Conservation (phyloP, 1,140 invertebrate genomes). For the Chelonus insularis region DNA sequence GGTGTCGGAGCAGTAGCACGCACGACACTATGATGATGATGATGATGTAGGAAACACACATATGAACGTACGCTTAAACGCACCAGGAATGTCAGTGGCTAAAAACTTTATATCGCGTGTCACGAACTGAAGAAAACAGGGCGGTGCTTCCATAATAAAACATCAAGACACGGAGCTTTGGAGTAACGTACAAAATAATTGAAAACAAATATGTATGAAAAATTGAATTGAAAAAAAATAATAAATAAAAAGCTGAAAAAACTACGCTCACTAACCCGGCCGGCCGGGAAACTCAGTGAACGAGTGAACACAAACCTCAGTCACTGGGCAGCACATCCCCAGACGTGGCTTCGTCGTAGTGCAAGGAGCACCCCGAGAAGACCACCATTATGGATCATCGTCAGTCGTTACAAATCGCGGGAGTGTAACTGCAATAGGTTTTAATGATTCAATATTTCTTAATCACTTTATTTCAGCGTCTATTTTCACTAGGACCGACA, state of each 20-base stretch:
- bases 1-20: slow-evolving; percentile 15
- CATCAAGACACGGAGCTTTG: no score
- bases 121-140: slow-evolving; percentile 9
- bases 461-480: slow-evolving; percentile 12
- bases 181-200: not conserved
- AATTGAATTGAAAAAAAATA: not conserved
- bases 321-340: slow-evolving; percentile 31
- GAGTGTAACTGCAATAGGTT: not conserved
- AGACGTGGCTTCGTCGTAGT: slow-evolving; percentile 25
- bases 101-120: slow-evolving; percentile 29
- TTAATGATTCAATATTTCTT: slow-evolving; percentile 15
- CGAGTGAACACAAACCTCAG: slow-evolving; percentile 28
- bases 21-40: slow-evolving; percentile 15
- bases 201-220: not conserved
- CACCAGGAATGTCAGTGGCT: slow-evolving; percentile 32
- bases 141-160: not conserved
- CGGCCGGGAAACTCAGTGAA: slow-evolving; percentile 23
- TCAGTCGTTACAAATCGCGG: slow-evolving; percentile 17
- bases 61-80: slow-evolving; percentile 21
- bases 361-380: slow-evolving; percentile 26
- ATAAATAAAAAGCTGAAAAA: slow-evolving; percentile 7
- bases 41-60: slow-evolving; percentile 18
- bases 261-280: slow-evolving; percentile 16
- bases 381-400: slow-evolving; percentile 38
- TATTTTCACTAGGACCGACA: slow-evolving; percentile 30